Base-by-base conservation (phyloP, 2,797 vertebrate species). In the Gephyroberyx darwinii region DNA sequence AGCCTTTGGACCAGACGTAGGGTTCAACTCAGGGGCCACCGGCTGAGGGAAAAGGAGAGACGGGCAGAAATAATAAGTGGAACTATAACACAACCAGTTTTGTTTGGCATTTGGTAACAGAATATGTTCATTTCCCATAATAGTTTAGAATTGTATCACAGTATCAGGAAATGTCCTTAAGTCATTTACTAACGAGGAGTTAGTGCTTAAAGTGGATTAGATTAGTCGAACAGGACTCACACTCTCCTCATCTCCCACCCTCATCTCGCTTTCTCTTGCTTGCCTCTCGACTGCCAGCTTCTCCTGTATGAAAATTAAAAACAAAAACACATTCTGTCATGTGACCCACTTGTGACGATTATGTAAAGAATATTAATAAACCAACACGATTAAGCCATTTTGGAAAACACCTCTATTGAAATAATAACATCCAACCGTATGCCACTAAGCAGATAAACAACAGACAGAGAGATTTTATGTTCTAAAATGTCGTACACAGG, bases 191-290 rank as follows among this genome's bases (percentile, higher is more conserved):
- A 1, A 45, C 8, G 41, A 20, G 45, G 1, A 35, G 51, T 22
- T 0, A 3, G 12, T 1, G 12, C 6, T 20, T 8, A 16, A 3
- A 59, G 48, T 22, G 5, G 20, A 64, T 26, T 48, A 37, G 43
- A 59, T 64, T 10, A 35, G 43, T 6, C 5, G 10, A 71, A 59
- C 30, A 47, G n/a, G 68, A 88, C 93, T 90, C 82, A 93, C 93
- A 1, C 66, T 76, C 55, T 80, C 89, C 69, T 93, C 87, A 66
- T 93, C 92, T 74, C 71, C 92, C 90, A 91, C 92, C 58, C 62
- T 91, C 71, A 68, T 87, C 51, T 74, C 43, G 35, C 17, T 59
- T 52, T 73, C 59, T 59, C 62, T 80, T 6, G 60, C 55, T 69
- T 47, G 80, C 82, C 78, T 90, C 69, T 88, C 65, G 39, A 84